A percentile compares a stretch with the other conserved stretches of the same genome.
phyloP scores from a whole-genome alignment of 92 coral and sea anemone species.

The Bergia puertoricense region DNA sequence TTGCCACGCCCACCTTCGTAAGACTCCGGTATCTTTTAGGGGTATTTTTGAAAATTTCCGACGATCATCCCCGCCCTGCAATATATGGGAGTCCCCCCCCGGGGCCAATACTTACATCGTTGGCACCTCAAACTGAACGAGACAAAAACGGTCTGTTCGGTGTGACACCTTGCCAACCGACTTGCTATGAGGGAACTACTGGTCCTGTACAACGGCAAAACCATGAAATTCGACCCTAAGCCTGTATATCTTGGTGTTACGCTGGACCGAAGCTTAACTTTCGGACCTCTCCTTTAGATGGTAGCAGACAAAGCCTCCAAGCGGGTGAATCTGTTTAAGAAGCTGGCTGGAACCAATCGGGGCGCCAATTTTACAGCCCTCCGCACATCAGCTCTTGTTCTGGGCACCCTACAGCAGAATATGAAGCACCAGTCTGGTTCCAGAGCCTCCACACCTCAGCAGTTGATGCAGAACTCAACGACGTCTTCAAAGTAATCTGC shows the following conservation, averaged over 20 bases:
- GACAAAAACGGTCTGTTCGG: slow-evolving; percentile 39
- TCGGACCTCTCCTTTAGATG: slow-evolving; percentile 6
- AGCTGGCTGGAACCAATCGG: slow-evolving; percentile 15
- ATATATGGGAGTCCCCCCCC: no score
- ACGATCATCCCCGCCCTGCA: no score
- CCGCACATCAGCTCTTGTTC: slow-evolving; percentile 20
- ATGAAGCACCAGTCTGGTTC: slow-evolving; percentile 16
- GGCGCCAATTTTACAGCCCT: slow-evolving; percentile 4
- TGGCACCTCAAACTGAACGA: slow-evolving; percentile 24
- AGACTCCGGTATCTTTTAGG: no score
- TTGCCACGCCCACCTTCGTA: no score
- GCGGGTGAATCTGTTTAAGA: slow-evolving; percentile 26
- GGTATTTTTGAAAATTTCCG: no score
- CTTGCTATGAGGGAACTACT: neutral
- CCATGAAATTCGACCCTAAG: slow-evolving; percentile 18
- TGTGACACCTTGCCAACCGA: slow-evolving; percentile 17
- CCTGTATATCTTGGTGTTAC: slow-evolving; percentile 16
- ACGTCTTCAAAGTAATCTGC: neutral
- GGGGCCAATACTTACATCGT: neutral
- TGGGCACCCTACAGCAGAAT: slow-evolving; percentile 9
- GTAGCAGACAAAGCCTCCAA: slow-evolving; percentile 4
- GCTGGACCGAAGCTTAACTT: slow-evolving; percentile 19
- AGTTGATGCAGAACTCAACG: slow-evolving; percentile 17
- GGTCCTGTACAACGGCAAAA: slow-evolving; percentile 5
- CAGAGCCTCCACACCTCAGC: slow-evolving; percentile 3